phyloP scores from a whole-genome alignment of 2,888 invertebrate species.

The Hecatera dysodea region DNA sequence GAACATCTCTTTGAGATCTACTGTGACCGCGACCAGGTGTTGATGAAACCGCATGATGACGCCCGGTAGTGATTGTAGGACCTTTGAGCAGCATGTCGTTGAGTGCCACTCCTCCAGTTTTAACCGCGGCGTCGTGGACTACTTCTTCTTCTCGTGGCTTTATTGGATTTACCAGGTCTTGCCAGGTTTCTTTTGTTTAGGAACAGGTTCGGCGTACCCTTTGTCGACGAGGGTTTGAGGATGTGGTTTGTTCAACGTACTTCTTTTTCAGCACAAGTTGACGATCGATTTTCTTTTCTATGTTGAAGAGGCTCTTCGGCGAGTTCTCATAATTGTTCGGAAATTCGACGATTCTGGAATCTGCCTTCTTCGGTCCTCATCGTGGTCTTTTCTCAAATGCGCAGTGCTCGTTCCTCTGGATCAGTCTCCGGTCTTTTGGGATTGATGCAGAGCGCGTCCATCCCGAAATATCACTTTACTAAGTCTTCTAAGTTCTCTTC shows the following conservation, averaged over 20 bases:
- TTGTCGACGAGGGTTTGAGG: too few relatives aligned
- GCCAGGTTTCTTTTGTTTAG: neutral
- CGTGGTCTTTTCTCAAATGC: neutral
- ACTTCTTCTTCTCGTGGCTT: neutral
- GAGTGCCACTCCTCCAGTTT: neutral
- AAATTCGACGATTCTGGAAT: neutral
- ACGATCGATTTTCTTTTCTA: neutral
- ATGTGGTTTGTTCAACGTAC: neutral
- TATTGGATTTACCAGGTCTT: constrained; percentile 6
- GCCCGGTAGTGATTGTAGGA: neutral
- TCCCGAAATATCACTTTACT: neutral
- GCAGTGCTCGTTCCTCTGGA: neutral
- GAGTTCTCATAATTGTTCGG: neutral
- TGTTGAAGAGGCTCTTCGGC: neutral
- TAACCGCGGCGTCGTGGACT: neutral
- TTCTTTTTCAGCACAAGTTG: neutral
- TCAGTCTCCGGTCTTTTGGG: constrained; percentile 2
- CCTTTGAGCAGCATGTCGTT: neutral
- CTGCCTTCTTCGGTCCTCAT: neutral
- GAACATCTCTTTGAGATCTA: neutral
- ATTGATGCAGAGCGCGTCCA: neutral
- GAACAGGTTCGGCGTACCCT: neutral
- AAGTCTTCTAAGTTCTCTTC: neutral
- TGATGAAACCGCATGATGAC: neutral
- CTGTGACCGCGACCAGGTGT: neutral